Evolutionary conservation across 2,113 vertebrate species (phyloP).

Genomic region (Pygathrix nemaeus): DNA sequence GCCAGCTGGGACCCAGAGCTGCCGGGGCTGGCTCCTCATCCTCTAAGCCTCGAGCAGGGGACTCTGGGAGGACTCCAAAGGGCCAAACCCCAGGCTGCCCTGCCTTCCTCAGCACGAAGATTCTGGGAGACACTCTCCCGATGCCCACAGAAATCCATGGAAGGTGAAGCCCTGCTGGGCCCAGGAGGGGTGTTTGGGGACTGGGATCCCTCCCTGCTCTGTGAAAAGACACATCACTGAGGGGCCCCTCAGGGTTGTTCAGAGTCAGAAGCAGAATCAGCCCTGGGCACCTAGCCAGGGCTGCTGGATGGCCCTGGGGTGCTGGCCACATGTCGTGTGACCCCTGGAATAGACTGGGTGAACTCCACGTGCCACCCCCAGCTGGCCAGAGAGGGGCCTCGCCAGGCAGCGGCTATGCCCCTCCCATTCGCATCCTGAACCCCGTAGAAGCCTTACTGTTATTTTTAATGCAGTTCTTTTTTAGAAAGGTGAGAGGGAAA

Average conservation of each 20-base stretch:
- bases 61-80: background rate
- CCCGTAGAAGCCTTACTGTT: slow-evolving; percentile 55
- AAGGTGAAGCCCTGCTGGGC: background rate
- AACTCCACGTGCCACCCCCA: background rate
- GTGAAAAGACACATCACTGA: background rate
- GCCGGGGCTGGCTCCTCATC: background rate
- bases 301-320: background rate
- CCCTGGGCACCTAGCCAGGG: background rate
- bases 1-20: background rate
- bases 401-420: background rate
- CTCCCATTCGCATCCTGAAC: slow-evolving; percentile 24
- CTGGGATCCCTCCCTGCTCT: background rate
- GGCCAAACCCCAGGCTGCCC: background rate
- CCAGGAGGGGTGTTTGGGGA: background rate
- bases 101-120: background rate
- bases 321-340: background rate
- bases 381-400: background rate
- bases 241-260: background rate
- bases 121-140: too few relatives aligned
- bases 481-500: slow-evolving; percentile 71
- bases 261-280: background rate
- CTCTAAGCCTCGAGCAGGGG: background rate
- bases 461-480: slow-evolving; percentile 71
- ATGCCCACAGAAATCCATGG: background rate
- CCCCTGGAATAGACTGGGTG: background rate